Base-by-base conservation (phyloP, 2,113 vertebrate genomes). In the Saguinus midas region DNA sequence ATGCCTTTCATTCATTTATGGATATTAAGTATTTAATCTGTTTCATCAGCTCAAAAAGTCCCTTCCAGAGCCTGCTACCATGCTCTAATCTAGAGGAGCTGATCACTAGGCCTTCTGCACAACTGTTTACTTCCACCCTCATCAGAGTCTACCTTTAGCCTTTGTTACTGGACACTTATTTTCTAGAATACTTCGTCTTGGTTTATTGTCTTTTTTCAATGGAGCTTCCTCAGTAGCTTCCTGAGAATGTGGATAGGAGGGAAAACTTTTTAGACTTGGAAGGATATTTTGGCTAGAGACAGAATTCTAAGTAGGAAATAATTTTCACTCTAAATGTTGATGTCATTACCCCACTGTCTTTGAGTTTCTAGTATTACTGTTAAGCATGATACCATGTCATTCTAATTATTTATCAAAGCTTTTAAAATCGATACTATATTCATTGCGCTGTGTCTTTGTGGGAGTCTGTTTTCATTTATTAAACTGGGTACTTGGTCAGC, bases 261-360 rank as follows among this genome's bases (percentile, higher is more conserved):
- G 27, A 78, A n/a, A 27, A 52, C 16, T 50, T 85, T 93, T 76
- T 85, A 85, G 35, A 45, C 13, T 27, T 84, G 87, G 37, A 79
- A 78, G 84, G 25, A 73, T 79, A 83, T 45, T 91, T 96, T 96
- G 37, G 3, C 87, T 87, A 95, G 52, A 91, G 95, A 73, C 66
- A 57, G 27, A 93, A 78, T 87, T 95, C 52, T 90, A 90, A 58
- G n/a, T 84, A 45, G 72, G 64, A 95, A 80, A 64, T 93, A 70
- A 58, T 87, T 83, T 95, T 93, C 8, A 17, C 48, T 96, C 11
- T 87, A 68, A 93, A 52, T 80, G 1, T 73, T 52, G 48, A 23
- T 90, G n/a, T 25, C 16, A 40, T 80, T 93, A 70, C 35, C 57
- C 23, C 18, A 6, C 66, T 92, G 35, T 82, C 21, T 57, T 94